phyloP scores from a whole-genome alignment of 2,888 invertebrate genomes.

The Troglohyphantes excavatus region DNA sequence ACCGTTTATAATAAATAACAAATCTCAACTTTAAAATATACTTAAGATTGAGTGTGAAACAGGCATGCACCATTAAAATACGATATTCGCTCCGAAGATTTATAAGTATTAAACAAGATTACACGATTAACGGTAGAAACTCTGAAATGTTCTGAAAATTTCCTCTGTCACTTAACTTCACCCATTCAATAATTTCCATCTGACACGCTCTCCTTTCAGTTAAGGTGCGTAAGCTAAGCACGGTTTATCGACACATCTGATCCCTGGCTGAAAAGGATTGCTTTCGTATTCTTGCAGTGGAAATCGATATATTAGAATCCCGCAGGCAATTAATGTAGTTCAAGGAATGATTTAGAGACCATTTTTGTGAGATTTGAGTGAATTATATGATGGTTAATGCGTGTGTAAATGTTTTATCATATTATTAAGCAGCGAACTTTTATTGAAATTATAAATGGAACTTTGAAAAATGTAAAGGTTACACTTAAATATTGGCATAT shows the following conservation, averaged over 20 bases:
- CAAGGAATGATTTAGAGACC: conserved; percentile 15
- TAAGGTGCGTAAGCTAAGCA: background rate
- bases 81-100: background rate
- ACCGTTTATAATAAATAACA: too few species aligned
- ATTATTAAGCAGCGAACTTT: too few species aligned
- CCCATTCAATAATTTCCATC: background rate
- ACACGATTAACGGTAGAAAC: background rate
- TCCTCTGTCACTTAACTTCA: background rate
- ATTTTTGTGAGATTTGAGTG: background rate
- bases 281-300: background rate
- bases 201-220: background rate
- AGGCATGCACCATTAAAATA: background rate
- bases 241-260: conserved; percentile 12
- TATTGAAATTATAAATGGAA: too few species aligned
- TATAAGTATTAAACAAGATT: background rate
- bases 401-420: background rate
- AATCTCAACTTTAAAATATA: too few species aligned
- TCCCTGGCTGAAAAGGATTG: background rate
- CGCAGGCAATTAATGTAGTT: background rate
- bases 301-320: background rate
- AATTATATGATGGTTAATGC: conserved; percentile 2
- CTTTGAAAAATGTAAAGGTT: too few species aligned
- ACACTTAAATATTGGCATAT: too few species aligned
- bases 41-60: too few species aligned
- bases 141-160: background rate